A percentile compares a stretch with the other conserved stretches of the same genome.
Conservation (phyloP, 2,888 invertebrate species). For the Volucella inanis region DNA sequence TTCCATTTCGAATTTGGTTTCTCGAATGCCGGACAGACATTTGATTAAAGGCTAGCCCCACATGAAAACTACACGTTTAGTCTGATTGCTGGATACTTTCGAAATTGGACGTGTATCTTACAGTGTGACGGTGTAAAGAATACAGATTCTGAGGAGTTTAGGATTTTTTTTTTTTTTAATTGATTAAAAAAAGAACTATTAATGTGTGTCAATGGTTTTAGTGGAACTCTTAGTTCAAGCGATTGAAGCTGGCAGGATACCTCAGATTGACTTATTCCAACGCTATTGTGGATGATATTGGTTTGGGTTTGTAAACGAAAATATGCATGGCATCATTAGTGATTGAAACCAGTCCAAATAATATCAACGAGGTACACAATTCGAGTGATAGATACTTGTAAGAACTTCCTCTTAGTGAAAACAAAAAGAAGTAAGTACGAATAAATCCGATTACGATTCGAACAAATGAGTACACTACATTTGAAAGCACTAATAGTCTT, state of each 20-base stretch:
- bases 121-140: conserved; percentile 14
- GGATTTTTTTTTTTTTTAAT: background rate
- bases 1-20: conserved; percentile 51
- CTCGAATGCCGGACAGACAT: conserved; percentile 39
- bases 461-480: background rate
- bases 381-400: no score
- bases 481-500: conserved; percentile 1
- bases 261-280: background rate
- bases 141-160: background rate
- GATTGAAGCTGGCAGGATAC: background rate
- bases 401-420: background rate
- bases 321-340: no score
- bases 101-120: conserved; percentile 50
- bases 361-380: no score
- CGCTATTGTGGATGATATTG: no score
- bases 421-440: conserved; percentile 41
- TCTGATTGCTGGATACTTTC: conserved; percentile 56
- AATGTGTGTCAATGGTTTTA: conserved; percentile 39
- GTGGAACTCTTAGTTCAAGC: conserved; percentile 8
- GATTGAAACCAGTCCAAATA: no score
- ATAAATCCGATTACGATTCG: background rate
- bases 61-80: conserved; percentile 35
- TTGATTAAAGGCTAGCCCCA: conserved; percentile 33
- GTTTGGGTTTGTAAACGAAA: background rate
- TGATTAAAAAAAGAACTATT: background rate